A percentile compares a stretch with the other conserved stretches of the same genome.
These are phyloP conservation scores for Mormyrus lacerda DNA, from an alignment of 2,113 vertebrate genomes.

Conservation along the genomic window DNA sequence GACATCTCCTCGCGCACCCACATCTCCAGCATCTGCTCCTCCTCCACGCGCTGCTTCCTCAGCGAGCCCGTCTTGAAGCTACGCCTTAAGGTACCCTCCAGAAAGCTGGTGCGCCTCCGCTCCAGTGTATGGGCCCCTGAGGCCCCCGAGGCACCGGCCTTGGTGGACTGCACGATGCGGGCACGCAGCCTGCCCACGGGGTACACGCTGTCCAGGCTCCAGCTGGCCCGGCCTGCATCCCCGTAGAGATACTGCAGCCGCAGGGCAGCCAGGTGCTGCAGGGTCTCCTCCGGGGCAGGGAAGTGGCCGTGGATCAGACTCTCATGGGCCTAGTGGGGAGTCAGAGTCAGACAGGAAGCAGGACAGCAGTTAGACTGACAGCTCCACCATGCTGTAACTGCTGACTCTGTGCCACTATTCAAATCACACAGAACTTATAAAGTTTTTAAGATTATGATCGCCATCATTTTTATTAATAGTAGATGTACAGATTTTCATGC, in stretches of 20 bases:
- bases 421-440: neutral
- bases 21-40: slow-evolving; percentile 91
- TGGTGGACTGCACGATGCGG: slow-evolving; percentile 81
- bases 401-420: neutral
- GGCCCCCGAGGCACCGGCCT: slow-evolving; percentile 46
- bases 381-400: neutral
- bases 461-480: neutral
- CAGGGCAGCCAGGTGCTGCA: slow-evolving; percentile 78
- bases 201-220: slow-evolving; percentile 76
- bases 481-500: neutral
- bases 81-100: slow-evolving; percentile 78
- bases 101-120: slow-evolving; percentile 77
- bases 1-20: slow-evolving; percentile 89
- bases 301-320: slow-evolving; percentile 85
- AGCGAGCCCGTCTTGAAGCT: slow-evolving; percentile 81
- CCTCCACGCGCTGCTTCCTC: slow-evolving; percentile 83
- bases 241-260: slow-evolving; percentile 84
- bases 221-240: slow-evolving; percentile 69
- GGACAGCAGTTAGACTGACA: neutral
- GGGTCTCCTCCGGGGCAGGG: slow-evolving; percentile 80
- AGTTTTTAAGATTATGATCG: neutral
- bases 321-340: slow-evolving; percentile 71
- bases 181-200: slow-evolving; percentile 76
- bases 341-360: neutral
- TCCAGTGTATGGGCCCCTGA: slow-evolving; percentile 58